A percentile compares a stretch with the other conserved stretches of the same genome.
These are phyloP conservation scores for Linepithema humile DNA, from an alignment of 1,140 invertebrate species.

Conservation along the genomic window DNA sequence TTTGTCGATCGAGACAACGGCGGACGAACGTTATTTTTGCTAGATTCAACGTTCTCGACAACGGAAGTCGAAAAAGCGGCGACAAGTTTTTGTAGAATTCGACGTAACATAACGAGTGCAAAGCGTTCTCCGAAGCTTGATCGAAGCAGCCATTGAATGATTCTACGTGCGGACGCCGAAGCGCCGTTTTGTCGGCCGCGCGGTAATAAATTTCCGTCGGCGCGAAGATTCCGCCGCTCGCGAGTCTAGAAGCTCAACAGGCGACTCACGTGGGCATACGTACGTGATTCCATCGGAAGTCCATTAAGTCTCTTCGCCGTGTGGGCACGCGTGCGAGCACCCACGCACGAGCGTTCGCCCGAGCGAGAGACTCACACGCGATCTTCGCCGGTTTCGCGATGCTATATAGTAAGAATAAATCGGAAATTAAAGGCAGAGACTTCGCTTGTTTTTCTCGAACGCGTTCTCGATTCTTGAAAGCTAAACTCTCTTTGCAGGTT, in stretches of 20 bases:
- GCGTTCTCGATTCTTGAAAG: not conserved
- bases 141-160: constrained; percentile 31
- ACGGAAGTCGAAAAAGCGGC: constrained; percentile 66
- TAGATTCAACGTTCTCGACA: constrained; percentile 42
- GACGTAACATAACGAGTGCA: constrained; percentile 63
- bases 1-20: not conserved
- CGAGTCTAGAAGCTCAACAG: constrained; percentile 26
- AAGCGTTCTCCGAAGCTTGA: constrained; percentile 63
- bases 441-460: not conserved
- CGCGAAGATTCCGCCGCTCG: constrained; percentile 27
- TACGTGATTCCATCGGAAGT: constrained; percentile 70
- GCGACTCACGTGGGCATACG: constrained; percentile 67
- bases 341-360: constrained; percentile 52
- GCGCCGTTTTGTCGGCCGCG: constrained; percentile 15
- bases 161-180: constrained; percentile 23
- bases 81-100: constrained; percentile 67
- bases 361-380: not conserved
- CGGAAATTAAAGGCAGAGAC: not conserved
- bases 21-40: constrained; percentile 42
- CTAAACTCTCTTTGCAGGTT: not conserved
- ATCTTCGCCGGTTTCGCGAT: not conserved
- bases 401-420: not conserved
- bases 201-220: constrained; percentile 34
- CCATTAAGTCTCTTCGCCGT: constrained; percentile 75
- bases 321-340: constrained; percentile 66